Base-by-base conservation (phyloP, 2,888 invertebrate species). In the Lasioglossum malachurum region DNA sequence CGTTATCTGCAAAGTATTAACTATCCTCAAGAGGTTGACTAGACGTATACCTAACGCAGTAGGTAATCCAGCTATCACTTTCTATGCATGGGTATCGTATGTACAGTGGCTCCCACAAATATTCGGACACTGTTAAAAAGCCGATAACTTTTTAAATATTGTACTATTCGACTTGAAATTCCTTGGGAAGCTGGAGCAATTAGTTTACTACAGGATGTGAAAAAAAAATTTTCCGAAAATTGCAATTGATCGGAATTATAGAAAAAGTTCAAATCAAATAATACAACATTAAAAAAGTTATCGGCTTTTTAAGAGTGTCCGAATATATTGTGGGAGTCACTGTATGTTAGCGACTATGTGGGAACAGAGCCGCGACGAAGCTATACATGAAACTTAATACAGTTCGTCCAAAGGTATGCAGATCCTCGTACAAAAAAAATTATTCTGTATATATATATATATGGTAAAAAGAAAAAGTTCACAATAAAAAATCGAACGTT, bases 1-100 rank as follows among this genome's bases (percentile, higher is more conserved):
- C 80, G 78, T 78, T 83, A 80, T 91, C 82, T 85, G 82, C 90
- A 91, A 91, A 89, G 88, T 84, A 88, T 90, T 64, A 49, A 69
- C 57, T 38, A 84, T 38, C 57, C 76, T 73, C 41, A 83, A 76
- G 35, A n/a, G 75, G 60, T 60, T 89, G 89, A 89, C 89, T 89
- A 89, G 80, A 88, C 72, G 38, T 71, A 67, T 87, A 90, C 85
- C 88, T 89, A 88, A 80, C 80, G 16, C 19, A 44, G 76, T 89
- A 89, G 86, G 78, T 85, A 90, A 88, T 82, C 38, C 57, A 35
- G 78, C 69, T 83, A 73, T 76, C 49, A 49, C 44, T 79, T 57
- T 44, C 23, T 73, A 57, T 35, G 23, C 57, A 41, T 57, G 23
- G 19, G 31, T 73, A 84, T 69, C 53, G 16, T 67, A 80, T 77